A percentile compares a stretch with the other conserved stretches of the same genome.
Conservation (phyloP, 2,797 vertebrate species). For the Oreortyx pictus region DNA sequence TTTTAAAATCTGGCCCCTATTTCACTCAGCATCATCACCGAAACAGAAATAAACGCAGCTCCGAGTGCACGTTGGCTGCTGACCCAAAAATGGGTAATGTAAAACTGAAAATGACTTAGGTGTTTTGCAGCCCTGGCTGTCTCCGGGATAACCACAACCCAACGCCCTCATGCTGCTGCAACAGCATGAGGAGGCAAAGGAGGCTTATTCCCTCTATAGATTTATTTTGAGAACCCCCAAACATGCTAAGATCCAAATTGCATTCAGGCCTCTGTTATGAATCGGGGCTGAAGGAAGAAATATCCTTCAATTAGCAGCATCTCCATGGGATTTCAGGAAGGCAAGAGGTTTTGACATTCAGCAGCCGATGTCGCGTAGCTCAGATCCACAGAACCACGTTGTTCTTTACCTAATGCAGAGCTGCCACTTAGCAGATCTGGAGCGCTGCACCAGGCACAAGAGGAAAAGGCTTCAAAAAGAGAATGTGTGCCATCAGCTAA, state of each 20-base stretch:
- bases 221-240: background rate
- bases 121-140: background rate
- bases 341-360: background rate
- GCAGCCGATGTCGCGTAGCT: background rate
- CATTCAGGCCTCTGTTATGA: background rate
- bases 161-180: background rate
- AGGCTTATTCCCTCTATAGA: background rate
- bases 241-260: background rate
- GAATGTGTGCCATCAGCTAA: background rate
- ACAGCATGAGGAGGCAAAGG: background rate
- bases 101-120: background rate
- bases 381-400: background rate
- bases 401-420: background rate
- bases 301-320: background rate
- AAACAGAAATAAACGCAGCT: background rate
- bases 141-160: background rate
- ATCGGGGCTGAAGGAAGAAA: background rate
- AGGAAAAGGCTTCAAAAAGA: background rate
- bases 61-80: background rate
- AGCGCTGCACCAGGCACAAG: fast-evolving
- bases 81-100: background rate
- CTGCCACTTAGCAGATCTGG: background rate
- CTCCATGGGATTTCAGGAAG: background rate
- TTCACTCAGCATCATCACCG: background rate
- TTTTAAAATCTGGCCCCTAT: background rate